Conservation (phyloP, 2,113 vertebrate genomes). For the Nothobranchius furzeri region DNA sequence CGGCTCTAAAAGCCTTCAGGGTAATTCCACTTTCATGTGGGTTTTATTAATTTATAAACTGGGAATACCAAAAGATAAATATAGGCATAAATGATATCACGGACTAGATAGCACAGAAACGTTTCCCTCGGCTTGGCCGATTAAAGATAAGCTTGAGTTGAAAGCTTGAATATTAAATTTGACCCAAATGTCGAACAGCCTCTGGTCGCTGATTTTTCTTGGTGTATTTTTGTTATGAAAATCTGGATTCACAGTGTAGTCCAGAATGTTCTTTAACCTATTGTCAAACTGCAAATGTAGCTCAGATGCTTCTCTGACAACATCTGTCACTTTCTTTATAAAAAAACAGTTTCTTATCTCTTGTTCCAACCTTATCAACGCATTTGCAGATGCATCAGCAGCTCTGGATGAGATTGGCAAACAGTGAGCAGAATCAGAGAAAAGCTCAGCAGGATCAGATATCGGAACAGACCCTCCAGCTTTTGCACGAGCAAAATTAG, state of each 20-base stretch:
- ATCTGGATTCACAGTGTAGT: slow-evolving; percentile 15
- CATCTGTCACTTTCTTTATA: background rate
- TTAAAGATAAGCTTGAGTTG: slow-evolving; percentile 53
- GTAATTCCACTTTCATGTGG: slow-evolving; percentile 45
- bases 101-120: slow-evolving; percentile 30
- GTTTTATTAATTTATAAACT: slow-evolving; percentile 48
- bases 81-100: slow-evolving; percentile 29
- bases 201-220: slow-evolving; percentile 9
- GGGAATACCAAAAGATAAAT: slow-evolving; percentile 37
- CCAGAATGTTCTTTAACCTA: background rate
- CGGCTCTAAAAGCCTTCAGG: slow-evolving; percentile 17
- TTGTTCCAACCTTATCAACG: slow-evolving; percentile 13
- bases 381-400: slow-evolving; percentile 4
- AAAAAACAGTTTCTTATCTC: slow-evolving; percentile 7
- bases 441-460: slow-evolving; percentile 31
- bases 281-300: slow-evolving; percentile 6
- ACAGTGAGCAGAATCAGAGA: slow-evolving; percentile 13
- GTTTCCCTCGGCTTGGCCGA: slow-evolving; percentile 24
- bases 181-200: slow-evolving; percentile 51
- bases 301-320: slow-evolving; percentile 3
- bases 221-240: slow-evolving; percentile 9
- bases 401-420: slow-evolving; percentile 22
- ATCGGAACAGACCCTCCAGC: slow-evolving; percentile 20
- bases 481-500: slow-evolving; percentile 42
- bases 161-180: slow-evolving; percentile 57